phyloP scores from a whole-genome alignment of 2,113 vertebrate species.

The Garra rufa region DNA sequence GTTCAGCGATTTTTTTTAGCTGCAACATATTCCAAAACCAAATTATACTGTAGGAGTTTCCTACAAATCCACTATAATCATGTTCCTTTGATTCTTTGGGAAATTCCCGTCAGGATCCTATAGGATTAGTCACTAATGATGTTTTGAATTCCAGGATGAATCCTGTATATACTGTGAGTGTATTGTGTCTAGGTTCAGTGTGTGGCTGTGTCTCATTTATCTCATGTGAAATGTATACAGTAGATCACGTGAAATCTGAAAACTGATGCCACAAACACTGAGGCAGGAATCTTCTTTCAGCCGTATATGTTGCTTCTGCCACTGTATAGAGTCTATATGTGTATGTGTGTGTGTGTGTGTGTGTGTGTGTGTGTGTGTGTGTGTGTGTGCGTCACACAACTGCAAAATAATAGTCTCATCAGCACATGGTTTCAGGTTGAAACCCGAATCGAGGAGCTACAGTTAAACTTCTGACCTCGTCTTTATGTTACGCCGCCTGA shows the following conservation, averaged over 20 bases:
- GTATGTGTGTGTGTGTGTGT: background rate
- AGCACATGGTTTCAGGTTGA: background rate
- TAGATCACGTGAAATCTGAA: background rate
- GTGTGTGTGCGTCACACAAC: background rate
- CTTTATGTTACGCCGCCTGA: background rate
- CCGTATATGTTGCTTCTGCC: background rate
- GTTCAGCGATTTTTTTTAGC: conserved; percentile 2
- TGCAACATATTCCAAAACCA: background rate
- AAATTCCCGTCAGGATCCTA: background rate
- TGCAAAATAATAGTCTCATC: background rate
- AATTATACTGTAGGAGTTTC: background rate
- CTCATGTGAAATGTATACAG: background rate
- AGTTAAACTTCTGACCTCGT: background rate
- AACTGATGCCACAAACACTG: no score
- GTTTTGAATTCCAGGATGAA: no score
- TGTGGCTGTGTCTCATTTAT: background rate
- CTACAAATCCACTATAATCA: background rate
- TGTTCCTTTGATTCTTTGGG: background rate
- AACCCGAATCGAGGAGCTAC: background rate
- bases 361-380: background rate
- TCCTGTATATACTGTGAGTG: background rate
- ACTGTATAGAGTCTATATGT: background rate
- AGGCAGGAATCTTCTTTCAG: background rate
- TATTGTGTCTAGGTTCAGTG: background rate
- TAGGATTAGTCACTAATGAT: background rate